Conservation (phyloP, 92 coral and sea anemone genomes). For the Siderastrea siderea region DNA sequence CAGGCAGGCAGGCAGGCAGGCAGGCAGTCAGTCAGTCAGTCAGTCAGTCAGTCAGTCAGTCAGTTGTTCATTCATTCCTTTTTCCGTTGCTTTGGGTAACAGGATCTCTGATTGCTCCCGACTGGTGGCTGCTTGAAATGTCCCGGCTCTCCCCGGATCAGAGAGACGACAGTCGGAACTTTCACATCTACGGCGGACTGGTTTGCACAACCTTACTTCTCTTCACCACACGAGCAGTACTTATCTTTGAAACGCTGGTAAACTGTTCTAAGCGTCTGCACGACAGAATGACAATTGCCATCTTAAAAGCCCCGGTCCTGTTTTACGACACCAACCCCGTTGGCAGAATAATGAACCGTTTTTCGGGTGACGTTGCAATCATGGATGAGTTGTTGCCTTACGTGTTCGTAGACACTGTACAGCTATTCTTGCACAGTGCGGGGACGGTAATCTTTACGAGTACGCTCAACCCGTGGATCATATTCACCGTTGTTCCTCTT, state of each 20-base stretch:
- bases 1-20: too few species aligned
- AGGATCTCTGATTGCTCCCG: neutral
- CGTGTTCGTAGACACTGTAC: constrained; percentile 27
- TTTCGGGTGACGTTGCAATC: constrained; percentile 10
- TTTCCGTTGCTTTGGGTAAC: neutral
- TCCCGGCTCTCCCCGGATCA: neutral
- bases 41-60: neutral
- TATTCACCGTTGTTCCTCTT: constrained; percentile 45
- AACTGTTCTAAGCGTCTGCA: constrained; percentile 73
- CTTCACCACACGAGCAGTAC: constrained; percentile 53
- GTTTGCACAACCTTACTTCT: constrained; percentile 58
- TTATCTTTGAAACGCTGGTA: constrained; percentile 55
- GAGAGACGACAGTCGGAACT: neutral
- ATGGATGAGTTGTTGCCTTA: constrained; percentile 39
- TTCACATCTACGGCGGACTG: neutral
- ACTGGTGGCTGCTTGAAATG: constrained; percentile 6
- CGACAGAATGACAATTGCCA: constrained; percentile 45
- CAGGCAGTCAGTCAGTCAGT: neutral
- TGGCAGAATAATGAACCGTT: constrained; percentile 27
- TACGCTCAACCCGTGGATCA: neutral
- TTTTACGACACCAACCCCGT: constrained; percentile 47
- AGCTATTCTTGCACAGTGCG: constrained; percentile 3
- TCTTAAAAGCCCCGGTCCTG: constrained; percentile 15
- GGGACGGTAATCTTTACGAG: neutral
- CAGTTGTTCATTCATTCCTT: neutral